Evolutionary conservation across 2,888 invertebrate genomes (phyloP), one percentile per base, ranked within the genome.

Genomic region (Agonopterix arenella): DNA sequence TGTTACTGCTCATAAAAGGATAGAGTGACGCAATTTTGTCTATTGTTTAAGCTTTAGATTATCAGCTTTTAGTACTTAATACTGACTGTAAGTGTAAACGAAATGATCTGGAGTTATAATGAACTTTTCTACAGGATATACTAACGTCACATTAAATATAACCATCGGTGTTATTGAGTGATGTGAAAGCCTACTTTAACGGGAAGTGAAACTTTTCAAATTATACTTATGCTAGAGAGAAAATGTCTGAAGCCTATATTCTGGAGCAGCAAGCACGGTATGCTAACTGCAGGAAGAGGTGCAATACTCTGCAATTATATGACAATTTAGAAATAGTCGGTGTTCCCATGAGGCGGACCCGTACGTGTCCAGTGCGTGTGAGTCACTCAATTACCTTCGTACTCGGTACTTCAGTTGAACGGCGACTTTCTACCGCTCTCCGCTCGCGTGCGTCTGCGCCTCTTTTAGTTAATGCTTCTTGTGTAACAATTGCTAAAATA

Each of bases 401-500:
- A 11, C n/a, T 40, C n/a, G 10, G 40, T 55, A 51, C 59, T 53
- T 56, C 57, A 59, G 58, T 57, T 60, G 59, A 58, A 61, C 59
- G 64, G 43, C 59, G 70, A 80, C 84, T 85, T 84, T 86, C 86
- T 84, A 86, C 68, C 57, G 63, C 66, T 68, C 66, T 62, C 62
- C 64, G 65, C 65, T 75, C 67, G 74, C 72, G 62, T 76, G 77
- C 38, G 47, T 38, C 28, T 41, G 36, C 48, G 43, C 61, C 63
- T 76, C 70, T 73, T 69, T 61, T 62, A 61, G 60, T 64, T 63
- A 73, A 70, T 65, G 61, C 60, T 61, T 70, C 71, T 84, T 83
- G 80, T 78, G 78, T 80, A 84, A 82, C 68, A 54, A 66, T 73
- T 66, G 78, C 73, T 80, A 80, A 84, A 82, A 83, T 80, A 80